These are phyloP conservation scores for Mythimna vitellina DNA, from an alignment of 2,888 invertebrate genomes.

Conservation along the genomic window DNA sequence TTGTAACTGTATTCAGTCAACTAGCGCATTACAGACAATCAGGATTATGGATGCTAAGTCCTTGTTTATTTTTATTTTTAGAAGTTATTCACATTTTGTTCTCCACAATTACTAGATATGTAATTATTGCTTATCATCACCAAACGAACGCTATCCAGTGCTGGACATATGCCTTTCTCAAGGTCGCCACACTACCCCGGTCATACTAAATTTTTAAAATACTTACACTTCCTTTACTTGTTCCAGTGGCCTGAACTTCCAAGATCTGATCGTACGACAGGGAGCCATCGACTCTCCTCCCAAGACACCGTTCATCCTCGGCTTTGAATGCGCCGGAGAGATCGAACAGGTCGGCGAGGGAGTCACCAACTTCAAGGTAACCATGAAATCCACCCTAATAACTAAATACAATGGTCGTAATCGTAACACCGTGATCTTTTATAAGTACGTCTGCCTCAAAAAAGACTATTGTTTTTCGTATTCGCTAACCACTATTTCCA, in stretches of 20 bases:
- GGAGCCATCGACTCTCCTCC: conserved; percentile 96
- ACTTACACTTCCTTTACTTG: conserved; percentile 66
- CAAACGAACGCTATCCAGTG: neutral
- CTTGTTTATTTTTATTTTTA: neutral
- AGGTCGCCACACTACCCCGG: neutral
- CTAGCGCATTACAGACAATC: neutral
- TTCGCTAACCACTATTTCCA: neutral
- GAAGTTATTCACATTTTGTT: neutral
- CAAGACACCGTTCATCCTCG: conserved; percentile 97
- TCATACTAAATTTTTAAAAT: neutral
- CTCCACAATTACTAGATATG: neutral
- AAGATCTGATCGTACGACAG: conserved; percentile 96
- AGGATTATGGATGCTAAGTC: neutral
- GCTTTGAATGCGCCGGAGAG: conserved; percentile 96
- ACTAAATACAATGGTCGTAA: neutral
- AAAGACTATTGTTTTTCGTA: neutral
- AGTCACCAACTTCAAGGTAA: conserved; percentile 94
- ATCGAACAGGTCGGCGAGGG: conserved; percentile 95
- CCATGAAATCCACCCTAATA: neutral
- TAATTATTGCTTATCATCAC: too few species aligned
- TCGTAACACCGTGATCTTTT: neutral
- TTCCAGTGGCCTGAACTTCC: conserved; percentile 96
- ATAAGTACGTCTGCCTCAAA: neutral
- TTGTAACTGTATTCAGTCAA: conserved; percentile 8
- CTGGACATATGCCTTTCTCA: neutral